Evolutionary conservation across 2,113 vertebrate genomes (phyloP).

Genomic region (Todiramphus saurophagus): DNA sequence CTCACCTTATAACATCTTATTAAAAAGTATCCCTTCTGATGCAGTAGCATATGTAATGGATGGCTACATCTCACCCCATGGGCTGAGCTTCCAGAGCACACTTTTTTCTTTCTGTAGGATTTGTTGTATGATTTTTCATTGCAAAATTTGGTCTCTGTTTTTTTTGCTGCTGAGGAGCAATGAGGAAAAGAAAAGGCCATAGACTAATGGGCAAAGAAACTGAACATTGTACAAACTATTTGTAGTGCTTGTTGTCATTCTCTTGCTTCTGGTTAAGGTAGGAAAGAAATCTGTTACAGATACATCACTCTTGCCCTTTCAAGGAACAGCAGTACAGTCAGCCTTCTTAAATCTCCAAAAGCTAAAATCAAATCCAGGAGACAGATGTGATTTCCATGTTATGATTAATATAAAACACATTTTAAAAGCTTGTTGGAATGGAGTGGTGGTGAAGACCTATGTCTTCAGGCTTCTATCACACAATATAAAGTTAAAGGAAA

Average conservation of each 20-base stretch:
- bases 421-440: neutral
- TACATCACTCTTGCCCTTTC: neutral
- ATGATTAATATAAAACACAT: neutral
- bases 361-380: neutral
- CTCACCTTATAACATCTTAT: neutral
- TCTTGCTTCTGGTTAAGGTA: neutral
- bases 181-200: neutral
- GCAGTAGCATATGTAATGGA: neutral
- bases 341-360: neutral
- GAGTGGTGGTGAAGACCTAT: neutral
- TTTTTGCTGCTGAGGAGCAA: neutral
- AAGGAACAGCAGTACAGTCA: neutral
- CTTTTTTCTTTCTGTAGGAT: neutral
- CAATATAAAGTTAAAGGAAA: neutral
- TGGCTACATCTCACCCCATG: neutral
- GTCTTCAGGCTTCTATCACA: neutral
- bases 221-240: fast-evolving
- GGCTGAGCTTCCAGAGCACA: neutral
- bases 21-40: neutral
- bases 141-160: neutral
- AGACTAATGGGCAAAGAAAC: neutral
- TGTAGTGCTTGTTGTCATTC: neutral
- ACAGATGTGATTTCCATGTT: neutral
- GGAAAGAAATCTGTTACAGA: neutral
- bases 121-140: neutral